phyloP scores from a whole-genome alignment of 2,113 vertebrate species.

The Formicarius rufipectus region DNA sequence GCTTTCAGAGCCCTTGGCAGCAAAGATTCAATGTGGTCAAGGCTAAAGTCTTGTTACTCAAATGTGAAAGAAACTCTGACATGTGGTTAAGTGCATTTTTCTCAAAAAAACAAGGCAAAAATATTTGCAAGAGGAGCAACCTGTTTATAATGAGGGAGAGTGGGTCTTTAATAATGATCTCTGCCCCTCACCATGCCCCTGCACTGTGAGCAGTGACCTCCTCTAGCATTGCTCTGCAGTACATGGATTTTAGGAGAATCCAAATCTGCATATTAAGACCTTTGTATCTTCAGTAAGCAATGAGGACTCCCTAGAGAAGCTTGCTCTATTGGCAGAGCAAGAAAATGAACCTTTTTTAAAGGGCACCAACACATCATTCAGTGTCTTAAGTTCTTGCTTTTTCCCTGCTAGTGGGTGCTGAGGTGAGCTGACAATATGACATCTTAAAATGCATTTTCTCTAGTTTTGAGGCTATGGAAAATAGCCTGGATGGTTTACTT shows the following conservation, averaged over 20 bases:
- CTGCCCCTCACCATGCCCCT: not conserved
- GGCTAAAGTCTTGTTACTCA: not conserved
- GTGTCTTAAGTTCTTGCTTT: not conserved
- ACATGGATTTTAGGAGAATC: not conserved
- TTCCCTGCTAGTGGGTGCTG: not conserved
- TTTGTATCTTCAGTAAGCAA: not conserved
- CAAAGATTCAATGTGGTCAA: not conserved
- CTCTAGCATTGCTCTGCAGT: not conserved
- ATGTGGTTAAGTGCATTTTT: not conserved
- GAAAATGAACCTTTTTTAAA: not conserved
- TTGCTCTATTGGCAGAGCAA: not conserved
- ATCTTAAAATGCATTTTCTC: not conserved
- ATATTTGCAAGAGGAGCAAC: not conserved
- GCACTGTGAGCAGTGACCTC: not conserved
- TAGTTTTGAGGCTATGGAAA: not conserved
- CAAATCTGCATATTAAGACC: not conserved
- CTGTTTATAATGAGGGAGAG: not conserved
- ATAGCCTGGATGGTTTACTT: not conserved
- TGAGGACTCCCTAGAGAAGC: not conserved
- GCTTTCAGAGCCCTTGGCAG: not conserved
- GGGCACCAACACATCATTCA: not conserved
- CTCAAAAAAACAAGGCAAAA: not conserved
- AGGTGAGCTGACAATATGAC: not conserved
- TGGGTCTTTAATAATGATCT: not conserved
- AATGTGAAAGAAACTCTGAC: not conserved